A percentile compares a stretch with the other conserved stretches of the same genome.
phyloP scores from a whole-genome alignment of 2,888 invertebrate genomes.

The Rapana venosa region DNA sequence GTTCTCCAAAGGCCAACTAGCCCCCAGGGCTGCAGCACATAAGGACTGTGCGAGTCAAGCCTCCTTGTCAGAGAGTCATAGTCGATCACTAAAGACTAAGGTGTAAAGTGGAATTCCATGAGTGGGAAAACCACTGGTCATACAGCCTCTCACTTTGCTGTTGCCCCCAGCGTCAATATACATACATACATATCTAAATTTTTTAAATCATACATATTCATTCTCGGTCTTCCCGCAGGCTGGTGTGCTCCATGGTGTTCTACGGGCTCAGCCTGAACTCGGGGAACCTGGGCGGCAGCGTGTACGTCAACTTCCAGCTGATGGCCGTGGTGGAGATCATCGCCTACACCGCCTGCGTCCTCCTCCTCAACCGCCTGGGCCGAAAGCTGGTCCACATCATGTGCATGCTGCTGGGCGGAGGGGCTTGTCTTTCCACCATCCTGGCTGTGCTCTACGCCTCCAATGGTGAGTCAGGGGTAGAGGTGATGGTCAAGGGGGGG shows the following conservation, averaged over 20 bases:
- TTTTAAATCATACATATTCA: not conserved
- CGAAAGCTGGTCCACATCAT: conserved; percentile 57
- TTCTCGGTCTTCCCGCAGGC: conserved; percentile 51
- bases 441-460: conserved; percentile 48
- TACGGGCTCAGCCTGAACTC: conserved; percentile 67
- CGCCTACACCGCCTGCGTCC: conserved; percentile 60
- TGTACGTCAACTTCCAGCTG: conserved; percentile 69
- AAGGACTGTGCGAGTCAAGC: too few relatives aligned
- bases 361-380: conserved; percentile 60
- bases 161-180: too few relatives aligned
- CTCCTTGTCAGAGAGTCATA: too few relatives aligned
- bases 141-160: too few relatives aligned
- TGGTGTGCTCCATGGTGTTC: conserved; percentile 68
- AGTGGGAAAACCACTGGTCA: too few relatives aligned
- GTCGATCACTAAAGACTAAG: too few relatives aligned
- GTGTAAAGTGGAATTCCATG: too few relatives aligned
- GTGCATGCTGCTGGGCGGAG: conserved; percentile 57
- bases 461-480: conserved; percentile 24
- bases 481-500: not conserved
- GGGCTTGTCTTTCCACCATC: conserved; percentile 56
- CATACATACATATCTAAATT: not conserved
- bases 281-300: conserved; percentile 63
- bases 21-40: too few relatives aligned
- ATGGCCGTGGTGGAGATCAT: conserved; percentile 63
- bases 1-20: too few relatives aligned